Conservation (phyloP, 2,113 vertebrate genomes). For the Tringa solitaria region DNA sequence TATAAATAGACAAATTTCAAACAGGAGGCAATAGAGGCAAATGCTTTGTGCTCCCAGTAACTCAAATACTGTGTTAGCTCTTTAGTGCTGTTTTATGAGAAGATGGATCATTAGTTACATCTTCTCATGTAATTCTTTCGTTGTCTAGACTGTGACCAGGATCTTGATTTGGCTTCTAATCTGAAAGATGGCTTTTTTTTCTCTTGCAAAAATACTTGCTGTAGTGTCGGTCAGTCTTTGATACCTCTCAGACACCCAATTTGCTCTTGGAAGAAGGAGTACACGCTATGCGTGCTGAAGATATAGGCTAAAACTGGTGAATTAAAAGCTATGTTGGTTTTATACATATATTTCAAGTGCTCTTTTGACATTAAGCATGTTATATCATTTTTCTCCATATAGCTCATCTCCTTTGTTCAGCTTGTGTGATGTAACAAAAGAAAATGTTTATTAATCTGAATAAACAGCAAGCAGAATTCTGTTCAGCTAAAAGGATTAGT, state of each 20-base stretch:
- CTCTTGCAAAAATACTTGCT: neutral
- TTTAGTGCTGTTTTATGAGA: neutral
- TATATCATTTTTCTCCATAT: neutral
- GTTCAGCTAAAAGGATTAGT: neutral
- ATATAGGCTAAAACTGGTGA: neutral
- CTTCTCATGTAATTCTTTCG: neutral
- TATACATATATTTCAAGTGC: neutral
- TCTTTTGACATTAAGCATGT: neutral
- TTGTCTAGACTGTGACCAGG: neutral
- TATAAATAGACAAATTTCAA: neutral
- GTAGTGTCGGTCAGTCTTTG: neutral
- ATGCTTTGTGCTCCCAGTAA: neutral
- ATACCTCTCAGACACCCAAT: neutral
- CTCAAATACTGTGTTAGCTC: neutral
- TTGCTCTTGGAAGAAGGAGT: neutral
- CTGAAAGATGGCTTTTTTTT: neutral
- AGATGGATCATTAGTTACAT: neutral
- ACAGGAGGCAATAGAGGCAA: neutral
- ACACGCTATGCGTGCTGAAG: neutral
- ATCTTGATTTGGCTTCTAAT: neutral
- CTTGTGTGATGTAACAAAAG: neutral
- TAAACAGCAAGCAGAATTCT: conserved; percentile 6
- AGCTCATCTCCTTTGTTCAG: neutral
- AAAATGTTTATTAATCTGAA: neutral
- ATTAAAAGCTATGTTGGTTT: neutral